Conservation (phyloP, 1,140 invertebrate species). For the Teleogryllus occipitalis region DNA sequence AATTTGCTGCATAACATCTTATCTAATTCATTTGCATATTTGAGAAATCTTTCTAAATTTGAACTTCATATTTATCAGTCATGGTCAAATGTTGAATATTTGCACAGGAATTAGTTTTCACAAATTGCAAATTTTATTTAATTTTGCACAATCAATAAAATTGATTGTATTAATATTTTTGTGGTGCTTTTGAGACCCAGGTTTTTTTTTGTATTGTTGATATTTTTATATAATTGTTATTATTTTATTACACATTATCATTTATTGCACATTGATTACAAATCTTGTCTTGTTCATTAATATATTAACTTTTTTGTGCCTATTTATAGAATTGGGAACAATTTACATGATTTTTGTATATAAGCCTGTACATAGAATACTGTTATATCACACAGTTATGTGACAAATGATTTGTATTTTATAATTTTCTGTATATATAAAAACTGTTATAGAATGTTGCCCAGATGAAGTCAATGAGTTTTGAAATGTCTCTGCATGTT, state of each 20-base stretch:
- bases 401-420: neutral
- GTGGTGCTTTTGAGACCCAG: neutral
- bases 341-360: neutral
- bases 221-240: neutral
- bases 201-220: slow-evolving; percentile 1
- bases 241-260: neutral
- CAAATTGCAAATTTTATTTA: neutral
- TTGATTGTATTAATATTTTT: neutral
- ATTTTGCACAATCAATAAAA: neutral
- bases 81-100: neutral
- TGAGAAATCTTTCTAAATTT: neutral
- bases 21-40: neutral
- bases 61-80: neutral
- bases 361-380: neutral
- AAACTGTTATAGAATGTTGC: neutral
- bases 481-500: neutral
- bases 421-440: neutral
- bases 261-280: neutral
- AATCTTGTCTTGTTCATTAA: neutral
- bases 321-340: neutral
- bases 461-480: neutral
- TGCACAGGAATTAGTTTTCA: neutral
- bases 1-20: neutral
- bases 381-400: neutral
- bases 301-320: neutral